Evolutionary conservation across 2,888 invertebrate genomes (phyloP), one percentile per base, ranked within the genome.

Genomic region (Pyrgus malvae): DNA sequence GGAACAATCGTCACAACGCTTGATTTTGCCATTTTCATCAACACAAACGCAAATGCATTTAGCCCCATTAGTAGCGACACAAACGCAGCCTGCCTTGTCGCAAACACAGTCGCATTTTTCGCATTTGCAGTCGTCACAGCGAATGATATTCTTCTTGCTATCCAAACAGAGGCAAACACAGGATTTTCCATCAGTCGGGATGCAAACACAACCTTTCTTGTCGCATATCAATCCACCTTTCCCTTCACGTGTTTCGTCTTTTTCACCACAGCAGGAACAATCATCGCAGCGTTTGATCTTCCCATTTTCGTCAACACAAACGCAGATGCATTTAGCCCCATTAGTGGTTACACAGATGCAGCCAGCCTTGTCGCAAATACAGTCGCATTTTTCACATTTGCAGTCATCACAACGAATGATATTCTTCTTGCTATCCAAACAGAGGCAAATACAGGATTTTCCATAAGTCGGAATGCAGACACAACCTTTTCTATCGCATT

Each of bases 31-130:
- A 2, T 69, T 60, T 5, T 63, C 66, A 2, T 75, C 65, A 0
- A 58, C 49, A 31, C 69, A 74, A 0, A 76, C 59, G 16, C 78
- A 81, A 0, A 67, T 61, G 48, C 74, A 72, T 11, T 65, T 57
- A 14, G 67, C 60, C 1, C 72, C 71, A 2, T 60, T 58, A n/a
- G 74, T 74, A 0, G 53, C 48, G 8, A 77, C 66, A 57, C 78
- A 82, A 51, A 70, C 55, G 56, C 82, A 81, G 21, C 64, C 66
- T 1, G 59, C 25, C 7, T 66, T 68, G 25, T 61, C 62, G 40
- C 76, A 73, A n/a, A n/a, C n/a, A n/a, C n/a, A n/a, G n/a, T n/a
- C n/a, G n/a, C n/a, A n/a, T n/a, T n/a, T n/a, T n/a, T n/a, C n/a
- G n/a, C n/a, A n/a, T n/a, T n/a, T n/a, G n/a, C n/a, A n/a, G n/a